phyloP scores from a whole-genome alignment of 2,888 invertebrate species.

The Pherbina coryleti region DNA sequence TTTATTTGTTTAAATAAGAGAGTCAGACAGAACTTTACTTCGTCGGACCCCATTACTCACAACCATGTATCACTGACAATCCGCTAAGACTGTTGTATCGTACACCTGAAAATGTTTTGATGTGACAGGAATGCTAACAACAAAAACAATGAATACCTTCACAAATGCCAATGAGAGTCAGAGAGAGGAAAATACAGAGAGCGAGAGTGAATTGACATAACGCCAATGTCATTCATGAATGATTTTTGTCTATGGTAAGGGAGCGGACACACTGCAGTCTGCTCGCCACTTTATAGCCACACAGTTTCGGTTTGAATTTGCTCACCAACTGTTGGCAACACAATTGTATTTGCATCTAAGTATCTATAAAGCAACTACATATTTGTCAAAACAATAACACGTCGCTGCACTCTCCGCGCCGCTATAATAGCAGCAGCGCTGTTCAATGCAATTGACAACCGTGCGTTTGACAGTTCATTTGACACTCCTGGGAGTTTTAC shows the following conservation, averaged over 20 bases:
- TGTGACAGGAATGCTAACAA: background rate
- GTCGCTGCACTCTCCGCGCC: no score
- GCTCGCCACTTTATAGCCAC: no score
- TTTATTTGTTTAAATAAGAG: background rate
- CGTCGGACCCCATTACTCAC: background rate
- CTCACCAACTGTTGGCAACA: no score
- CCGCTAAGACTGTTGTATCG: background rate
- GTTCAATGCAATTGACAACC: background rate
- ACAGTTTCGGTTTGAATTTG: no score
- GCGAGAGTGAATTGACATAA: slow-evolving; percentile 4
- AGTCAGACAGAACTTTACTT: background rate
- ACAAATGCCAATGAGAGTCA: background rate
- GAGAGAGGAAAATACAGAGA: background rate
- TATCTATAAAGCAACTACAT: no score
- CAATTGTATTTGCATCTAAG: no score
- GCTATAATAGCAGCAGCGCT: no score
- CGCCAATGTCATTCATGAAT: slow-evolving; percentile 17
- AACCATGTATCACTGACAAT: background rate
- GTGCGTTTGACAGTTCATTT: background rate
- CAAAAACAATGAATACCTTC: background rate
- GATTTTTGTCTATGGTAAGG: background rate
- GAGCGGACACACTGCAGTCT: no score
- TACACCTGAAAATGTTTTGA: slow-evolving; percentile 1
- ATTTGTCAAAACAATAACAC: no score
- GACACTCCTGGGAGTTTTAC: slow-evolving; percentile 8